A percentile compares a stretch with the other conserved stretches of the same genome.
phyloP scores from a whole-genome alignment of 1,140 invertebrate species.

The Euura lappo region DNA sequence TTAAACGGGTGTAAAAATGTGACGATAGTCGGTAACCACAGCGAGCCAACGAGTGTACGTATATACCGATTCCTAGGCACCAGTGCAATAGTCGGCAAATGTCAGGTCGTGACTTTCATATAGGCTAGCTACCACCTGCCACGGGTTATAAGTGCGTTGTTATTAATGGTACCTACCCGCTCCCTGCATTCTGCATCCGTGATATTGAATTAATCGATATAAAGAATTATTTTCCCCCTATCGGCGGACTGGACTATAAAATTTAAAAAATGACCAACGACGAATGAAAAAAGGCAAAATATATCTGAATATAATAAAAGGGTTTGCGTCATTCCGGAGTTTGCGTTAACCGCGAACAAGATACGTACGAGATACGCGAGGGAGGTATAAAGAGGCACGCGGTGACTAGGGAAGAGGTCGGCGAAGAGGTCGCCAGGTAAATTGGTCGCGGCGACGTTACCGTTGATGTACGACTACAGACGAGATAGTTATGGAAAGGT shows the following conservation, averaged over 20 bases:
- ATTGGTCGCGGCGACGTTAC: slow-evolving; percentile 1
- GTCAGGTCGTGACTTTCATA: slow-evolving; percentile 57
- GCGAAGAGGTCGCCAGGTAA: background rate
- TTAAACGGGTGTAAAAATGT: slow-evolving; percentile 15
- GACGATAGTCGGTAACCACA: slow-evolving; percentile 43
- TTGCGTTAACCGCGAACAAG: background rate
- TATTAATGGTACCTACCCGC: slow-evolving; percentile 49
- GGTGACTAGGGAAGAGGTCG: slow-evolving; percentile 1
- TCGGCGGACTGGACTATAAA: too few relatives aligned
- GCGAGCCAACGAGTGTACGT: background rate
- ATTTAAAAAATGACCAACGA: too few relatives aligned
- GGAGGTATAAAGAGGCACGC: background rate
- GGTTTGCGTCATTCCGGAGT: background rate
- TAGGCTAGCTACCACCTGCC: slow-evolving; percentile 49
- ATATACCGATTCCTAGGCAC: too few relatives aligned
- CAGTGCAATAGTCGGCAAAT: slow-evolving; percentile 38
- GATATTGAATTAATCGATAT: background rate
- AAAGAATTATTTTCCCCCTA: too few relatives aligned
- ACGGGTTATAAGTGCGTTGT: slow-evolving; percentile 54
- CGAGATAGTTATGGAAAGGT: slow-evolving; percentile 2
- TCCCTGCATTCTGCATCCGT: slow-evolving; percentile 29
- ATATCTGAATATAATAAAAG: background rate
- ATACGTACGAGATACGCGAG: background rate
- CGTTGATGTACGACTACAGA: slow-evolving; percentile 2
- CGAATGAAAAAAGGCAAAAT: too few relatives aligned